Evolutionary conservation across 2,797 vertebrate genomes (phyloP), one percentile per base, ranked within the genome.

Genomic region (Columba guinea): DNA sequence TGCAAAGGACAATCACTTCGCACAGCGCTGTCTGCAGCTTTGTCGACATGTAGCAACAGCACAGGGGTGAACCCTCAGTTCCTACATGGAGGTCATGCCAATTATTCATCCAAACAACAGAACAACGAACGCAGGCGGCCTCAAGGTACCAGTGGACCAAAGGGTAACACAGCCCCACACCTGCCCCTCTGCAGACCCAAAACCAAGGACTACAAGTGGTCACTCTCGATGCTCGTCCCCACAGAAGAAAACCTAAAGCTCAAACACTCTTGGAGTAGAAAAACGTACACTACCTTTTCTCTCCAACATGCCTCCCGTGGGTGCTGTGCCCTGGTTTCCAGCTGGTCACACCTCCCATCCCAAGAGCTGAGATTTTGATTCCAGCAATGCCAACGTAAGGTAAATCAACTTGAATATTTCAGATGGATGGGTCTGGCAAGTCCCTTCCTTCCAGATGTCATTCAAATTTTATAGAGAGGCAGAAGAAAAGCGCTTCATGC

Each of bases 341-440:
- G 55, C 35, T 28, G 35, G 73, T 69, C 91, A 86, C 73, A 59
- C 35, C 1, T 27, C 13, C 56, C 35, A 70, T 22, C 76, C 76
- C 83, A 56, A 39, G 69, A 67, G 59, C 51, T 26, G 37, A 82
- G 67, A 56, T 77, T n/a, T 10, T 46, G n/a, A 90, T 84, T 78
- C 65, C 49, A 90, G 77, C n/a, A 35, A 67, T 14, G 27, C 56
- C 80, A 74, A 2, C 4, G 59, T 22, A 86, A 95, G 10, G 52
- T 86, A 78, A 91, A 94, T 70, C 77, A 79, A 77, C 49, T 58
- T 94, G 30, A 94, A 74, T 94, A 88, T 94, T 96, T 84, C 89
- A 95, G 85, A 44, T 48, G 77, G 63, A 84, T 5, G 39, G 76
- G 55, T 30, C 55, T 64, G 93, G 83, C 63, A 58, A 91, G 75